Conservation (phyloP, 2,888 invertebrate genomes). For the Steinernema hermaphroditum region DNA sequence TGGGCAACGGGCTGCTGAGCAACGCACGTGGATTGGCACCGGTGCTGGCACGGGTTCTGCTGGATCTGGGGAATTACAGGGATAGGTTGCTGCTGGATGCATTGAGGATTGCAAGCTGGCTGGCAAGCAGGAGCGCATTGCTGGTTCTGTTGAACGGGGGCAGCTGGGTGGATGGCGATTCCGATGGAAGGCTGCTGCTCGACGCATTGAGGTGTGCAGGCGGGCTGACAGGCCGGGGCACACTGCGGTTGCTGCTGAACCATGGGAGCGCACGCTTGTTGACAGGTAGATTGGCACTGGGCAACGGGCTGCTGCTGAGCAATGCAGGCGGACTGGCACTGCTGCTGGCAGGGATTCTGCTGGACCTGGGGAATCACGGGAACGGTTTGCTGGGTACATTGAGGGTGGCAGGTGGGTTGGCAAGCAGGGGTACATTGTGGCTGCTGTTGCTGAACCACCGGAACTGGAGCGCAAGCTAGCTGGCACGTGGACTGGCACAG, state of each 20-base stretch:
- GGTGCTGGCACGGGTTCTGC: constrained; percentile 22
- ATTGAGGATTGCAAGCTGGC: constrained; percentile 5
- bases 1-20: background rate
- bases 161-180: background rate
- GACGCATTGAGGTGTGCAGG: background rate
- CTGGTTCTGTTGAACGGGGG: background rate
- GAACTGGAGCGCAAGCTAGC: background rate
- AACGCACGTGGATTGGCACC: constrained; percentile 11
- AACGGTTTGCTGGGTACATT: background rate
- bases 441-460: background rate
- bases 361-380: constrained; percentile 17
- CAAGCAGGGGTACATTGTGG: background rate
- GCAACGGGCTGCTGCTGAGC: background rate
- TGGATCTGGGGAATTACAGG: constrained; percentile 17
- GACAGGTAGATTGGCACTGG: constrained; percentile 10
- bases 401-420: background rate
- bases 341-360: constrained; percentile 22
- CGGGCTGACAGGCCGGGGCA: too few species aligned
- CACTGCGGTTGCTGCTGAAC: background rate
- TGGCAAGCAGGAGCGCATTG: background rate
- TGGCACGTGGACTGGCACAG: constrained; percentile 10
- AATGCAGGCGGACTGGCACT: constrained; percentile 13
- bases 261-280: background rate
- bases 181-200: background rate
- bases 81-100: constrained; percentile 24